Conservation (phyloP, 2,888 invertebrate species). For the Opisthograptis luteolata region DNA sequence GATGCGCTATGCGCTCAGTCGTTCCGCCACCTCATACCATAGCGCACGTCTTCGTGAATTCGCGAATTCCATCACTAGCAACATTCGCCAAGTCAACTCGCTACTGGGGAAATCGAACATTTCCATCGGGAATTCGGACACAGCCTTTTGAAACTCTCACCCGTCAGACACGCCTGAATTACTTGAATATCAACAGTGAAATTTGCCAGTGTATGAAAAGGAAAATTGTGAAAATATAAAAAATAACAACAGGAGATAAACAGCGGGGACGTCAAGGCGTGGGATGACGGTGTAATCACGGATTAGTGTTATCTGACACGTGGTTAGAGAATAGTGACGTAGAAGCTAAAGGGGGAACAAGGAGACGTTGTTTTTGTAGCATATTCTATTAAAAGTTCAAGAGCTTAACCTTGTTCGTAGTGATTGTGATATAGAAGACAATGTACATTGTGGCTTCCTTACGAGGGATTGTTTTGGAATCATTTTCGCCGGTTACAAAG, state of each 20-base stretch:
- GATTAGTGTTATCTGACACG: constrained; percentile 48
- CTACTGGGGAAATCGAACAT: constrained; percentile 1
- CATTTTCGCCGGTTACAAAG: neutral
- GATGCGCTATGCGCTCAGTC: constrained; percentile 37
- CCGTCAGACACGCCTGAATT: neutral
- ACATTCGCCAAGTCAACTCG: too few species aligned
- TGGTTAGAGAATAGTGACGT: constrained; percentile 33
- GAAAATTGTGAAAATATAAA: constrained; percentile 2
- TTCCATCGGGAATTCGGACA: neutral
- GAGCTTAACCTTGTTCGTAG: neutral
- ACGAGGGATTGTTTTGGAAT: constrained; percentile 5
- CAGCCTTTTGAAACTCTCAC: neutral
- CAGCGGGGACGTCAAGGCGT: constrained; percentile 25
- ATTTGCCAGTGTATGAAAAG: neutral
- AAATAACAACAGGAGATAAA: constrained; percentile 28
- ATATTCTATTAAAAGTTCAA: constrained; percentile 2
- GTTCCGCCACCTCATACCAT: constrained; percentile 29
- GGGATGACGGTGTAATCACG: constrained; percentile 33
- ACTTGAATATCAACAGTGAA: neutral
- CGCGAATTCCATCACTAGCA: too few species aligned
- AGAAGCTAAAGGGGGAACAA: constrained; percentile 7
- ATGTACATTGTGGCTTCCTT: neutral
- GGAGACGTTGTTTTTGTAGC: constrained; percentile 6
- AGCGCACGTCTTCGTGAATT: constrained; percentile 41
- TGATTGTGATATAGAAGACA: neutral